Evolutionary conservation across 2,797 vertebrate species (phyloP), one percentile per base, ranked within the genome.

Genomic region (Poeciliopsis paucimaculata): DNA sequence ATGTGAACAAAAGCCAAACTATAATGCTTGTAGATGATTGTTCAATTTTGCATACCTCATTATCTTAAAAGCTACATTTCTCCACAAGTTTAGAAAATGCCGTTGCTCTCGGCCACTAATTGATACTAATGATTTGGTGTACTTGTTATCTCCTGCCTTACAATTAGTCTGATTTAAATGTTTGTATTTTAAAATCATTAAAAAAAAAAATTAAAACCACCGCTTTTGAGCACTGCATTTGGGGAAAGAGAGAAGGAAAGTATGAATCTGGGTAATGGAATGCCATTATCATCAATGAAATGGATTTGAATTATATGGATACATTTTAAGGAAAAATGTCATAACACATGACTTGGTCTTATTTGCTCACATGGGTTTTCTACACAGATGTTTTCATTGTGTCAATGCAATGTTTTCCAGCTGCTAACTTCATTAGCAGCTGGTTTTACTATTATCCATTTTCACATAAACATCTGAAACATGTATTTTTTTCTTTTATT

Each of bases 51-150:
- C 28, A 64, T 49, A 66, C 28, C 60, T 76, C 60, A 66, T 76
- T 66, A 76, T 26, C 60, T 76, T 12, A 76, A 76, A 20, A 76
- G 74, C 55, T 15, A 64, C 11, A 64, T 62, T 36, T 53, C 64
- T 47, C 28, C n/a, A 46, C 16, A 76, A 66, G 45, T 66, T 66
- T 49, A 36, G 45, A 76, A 76, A 66, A 66, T 49, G 31, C 45
- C 3, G 45, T 23, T 10, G 23, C 12, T 49, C 18, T 47, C 10
- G 28, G 60, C 34, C 13, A 47, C 41, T 76, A 76, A 64, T 47
- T 76, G 74, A 34, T 62, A 15, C 41, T 34, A 76, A 60, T 43
- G 7, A 20, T 45, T 45, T 9, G 12, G 9, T 64, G 15, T 47
- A 28, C 10, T 45, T 28, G 73, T 60, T 43, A 75, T 34, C 60